Evolutionary conservation across 2,113 vertebrate genomes (phyloP), one percentile per base, ranked within the genome.

Genomic region (Sinosuthora webbiana): DNA sequence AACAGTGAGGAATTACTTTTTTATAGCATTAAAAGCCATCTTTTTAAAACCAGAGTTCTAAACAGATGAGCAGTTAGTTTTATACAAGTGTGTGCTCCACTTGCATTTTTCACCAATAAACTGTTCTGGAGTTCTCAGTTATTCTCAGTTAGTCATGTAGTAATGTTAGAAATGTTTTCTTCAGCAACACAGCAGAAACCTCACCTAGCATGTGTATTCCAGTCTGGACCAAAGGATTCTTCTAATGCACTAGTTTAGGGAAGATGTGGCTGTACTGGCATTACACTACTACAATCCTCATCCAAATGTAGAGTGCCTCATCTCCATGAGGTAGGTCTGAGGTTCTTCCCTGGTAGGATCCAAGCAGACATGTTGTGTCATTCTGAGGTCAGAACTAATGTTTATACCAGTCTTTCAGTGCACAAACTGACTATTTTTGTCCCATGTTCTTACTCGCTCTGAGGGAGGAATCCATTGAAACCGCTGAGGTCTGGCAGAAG

Each of bases 101-200:
- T 71, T 88, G 42, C 22, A 25, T 74, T 94, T 87, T 73, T 24
- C 76, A 83, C 31, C 57, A 94, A 81, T 93, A 85, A 95, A 97
- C 73, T 33, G 35, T 31, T 63, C 17, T 2, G 4, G 59, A 81
- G 35, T 69, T 87, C 83, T 88, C 21, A 30, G 0, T 45, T 31
- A 22, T 7, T 74, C 45, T 59, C 8, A 14, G 25, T 73, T 27
- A 47, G 33, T 45, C 41, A 39, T 8, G 37, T 4, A 74, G 37
- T 53, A 47, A 15, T 12, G 13, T 67, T 56, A 67, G 50, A 70
- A 75, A 23, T 20, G 31, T 57, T 69, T 89, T 81, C 28, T 84
- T 31, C 44, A 91, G 67, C 37, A 85, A 14, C 24, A 31, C 62
- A 65, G 33, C 68, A 77, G 71, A 53, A 62, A 52, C 35, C 15